Conservation (phyloP, 2,797 vertebrate genomes). For the Silurus aristotelis region DNA sequence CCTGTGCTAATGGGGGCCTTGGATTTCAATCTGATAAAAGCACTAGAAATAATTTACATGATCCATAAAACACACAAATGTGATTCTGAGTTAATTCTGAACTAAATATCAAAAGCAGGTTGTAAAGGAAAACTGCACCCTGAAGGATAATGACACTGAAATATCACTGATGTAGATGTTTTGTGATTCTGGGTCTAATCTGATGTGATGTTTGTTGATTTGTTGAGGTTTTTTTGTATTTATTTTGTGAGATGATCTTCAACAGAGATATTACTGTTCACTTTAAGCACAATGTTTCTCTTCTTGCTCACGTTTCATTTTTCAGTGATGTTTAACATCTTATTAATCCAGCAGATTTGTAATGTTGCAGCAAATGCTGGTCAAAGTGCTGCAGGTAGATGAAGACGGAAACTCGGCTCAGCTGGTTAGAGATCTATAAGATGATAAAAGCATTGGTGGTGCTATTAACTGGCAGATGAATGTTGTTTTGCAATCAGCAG, state of each 20-base stretch:
- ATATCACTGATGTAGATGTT: neutral
- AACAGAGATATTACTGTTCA: neutral
- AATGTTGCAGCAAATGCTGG: neutral
- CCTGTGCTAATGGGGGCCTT: neutral
- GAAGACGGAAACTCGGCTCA: neutral
- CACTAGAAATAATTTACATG: neutral
- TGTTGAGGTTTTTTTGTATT: neutral
- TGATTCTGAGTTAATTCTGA: neutral
- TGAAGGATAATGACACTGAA: neutral
- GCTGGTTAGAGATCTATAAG: neutral
- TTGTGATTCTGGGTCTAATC: neutral
- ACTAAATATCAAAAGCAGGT: neutral
- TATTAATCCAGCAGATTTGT: neutral
- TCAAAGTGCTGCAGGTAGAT: neutral
- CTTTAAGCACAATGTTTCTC: neutral
- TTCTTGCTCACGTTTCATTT: neutral
- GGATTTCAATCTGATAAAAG: neutral
- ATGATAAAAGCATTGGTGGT: neutral
- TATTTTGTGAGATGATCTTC: neutral
- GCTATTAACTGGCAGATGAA: neutral
- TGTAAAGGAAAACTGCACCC: neutral
- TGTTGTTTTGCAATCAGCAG: neutral
- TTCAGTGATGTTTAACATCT: neutral
- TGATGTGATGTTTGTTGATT: neutral
- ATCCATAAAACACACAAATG: neutral